Conservation (phyloP, 23 tunicate species). For the Styela clava region DNA sequence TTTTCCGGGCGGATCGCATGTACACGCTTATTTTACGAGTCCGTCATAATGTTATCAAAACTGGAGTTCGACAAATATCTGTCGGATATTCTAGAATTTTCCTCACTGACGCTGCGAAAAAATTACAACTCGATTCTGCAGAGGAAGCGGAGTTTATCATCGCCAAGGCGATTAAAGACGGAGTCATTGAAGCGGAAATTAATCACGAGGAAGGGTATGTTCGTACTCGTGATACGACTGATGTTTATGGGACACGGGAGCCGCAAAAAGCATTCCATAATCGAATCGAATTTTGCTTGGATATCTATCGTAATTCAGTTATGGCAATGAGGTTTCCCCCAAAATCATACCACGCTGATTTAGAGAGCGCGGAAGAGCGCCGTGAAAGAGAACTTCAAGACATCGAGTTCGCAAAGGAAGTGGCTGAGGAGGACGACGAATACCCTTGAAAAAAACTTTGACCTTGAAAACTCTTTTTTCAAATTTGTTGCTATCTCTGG, state of each 20-base stretch:
- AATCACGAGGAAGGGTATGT: slow-evolving; percentile 86
- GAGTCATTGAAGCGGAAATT: slow-evolving; percentile 95
- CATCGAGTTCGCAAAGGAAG: slow-evolving; percentile 94
- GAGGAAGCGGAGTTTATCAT: slow-evolving; percentile 98
- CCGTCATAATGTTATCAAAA: slow-evolving; percentile 95
- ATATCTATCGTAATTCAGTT: slow-evolving; percentile 76
- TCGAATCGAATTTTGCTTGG: slow-evolving; percentile 85
- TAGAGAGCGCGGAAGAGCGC: slow-evolving; percentile 88
- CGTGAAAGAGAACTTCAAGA: slow-evolving; percentile 90
- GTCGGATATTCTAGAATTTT: slow-evolving; percentile 77
- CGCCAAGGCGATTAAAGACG: slow-evolving; percentile 95
- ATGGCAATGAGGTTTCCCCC: slow-evolving; percentile 99
- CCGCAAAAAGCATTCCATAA: slow-evolving; percentile 93
- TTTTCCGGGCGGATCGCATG: slow-evolving; percentile 56
- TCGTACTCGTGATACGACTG: slow-evolving; percentile 72
- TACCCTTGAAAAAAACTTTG: slow-evolving; percentile 45
- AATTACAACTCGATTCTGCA: slow-evolving; percentile 82
- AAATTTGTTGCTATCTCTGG: no score
- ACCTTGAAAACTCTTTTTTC: no score
- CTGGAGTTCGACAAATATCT: slow-evolving; percentile 88
- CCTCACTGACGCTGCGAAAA: slow-evolving; percentile 64
- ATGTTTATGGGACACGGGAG: slow-evolving; percentile 78
- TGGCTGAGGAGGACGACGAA: slow-evolving; percentile 97
- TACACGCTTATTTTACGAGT: slow-evolving; percentile 84
- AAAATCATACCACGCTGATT: slow-evolving; percentile 84